Evolutionary conservation across 1,140 invertebrate species (phyloP).

Genomic region (Cyphomyrmex costatus): DNA sequence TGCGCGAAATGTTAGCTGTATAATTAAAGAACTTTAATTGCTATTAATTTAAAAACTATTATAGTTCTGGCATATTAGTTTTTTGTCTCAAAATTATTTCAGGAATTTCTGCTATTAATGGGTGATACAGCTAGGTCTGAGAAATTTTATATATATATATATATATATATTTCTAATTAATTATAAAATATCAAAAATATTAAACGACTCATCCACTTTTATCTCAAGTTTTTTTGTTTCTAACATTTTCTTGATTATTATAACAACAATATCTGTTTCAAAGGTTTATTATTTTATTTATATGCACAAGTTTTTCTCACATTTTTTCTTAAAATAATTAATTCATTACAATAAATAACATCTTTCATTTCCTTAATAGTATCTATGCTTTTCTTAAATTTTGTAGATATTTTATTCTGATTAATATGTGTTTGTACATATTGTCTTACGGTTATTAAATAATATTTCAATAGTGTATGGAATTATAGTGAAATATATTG

Average conservation of each 20-base stretch:
- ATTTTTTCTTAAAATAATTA: not conserved
- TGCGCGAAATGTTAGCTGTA: no score
- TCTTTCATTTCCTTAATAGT: not conserved
- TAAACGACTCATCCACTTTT: not conserved
- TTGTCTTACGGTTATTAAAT: not conserved
- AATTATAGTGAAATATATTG: not conserved
- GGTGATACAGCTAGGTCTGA: no score
- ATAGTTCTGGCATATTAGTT: no score
- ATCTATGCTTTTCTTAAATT: not conserved
- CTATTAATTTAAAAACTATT: no score
- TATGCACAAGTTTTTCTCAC: not conserved
- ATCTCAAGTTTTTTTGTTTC: not conserved
- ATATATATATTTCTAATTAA: not conserved
- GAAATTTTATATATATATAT: no score
- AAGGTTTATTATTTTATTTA: constrained; percentile 4
- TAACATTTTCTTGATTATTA: not conserved
- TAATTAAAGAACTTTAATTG: no score
- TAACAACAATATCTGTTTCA: not conserved
- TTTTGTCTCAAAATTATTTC: no score
- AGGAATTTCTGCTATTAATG: no score
- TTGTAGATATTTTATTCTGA: not conserved
- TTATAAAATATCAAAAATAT: constrained; percentile 1
- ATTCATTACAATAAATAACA: not conserved
- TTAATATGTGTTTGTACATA: no score
- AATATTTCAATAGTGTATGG: constrained; percentile 14